Conservation (phyloP, 2,888 invertebrate species). For the Meiosimyza decipiens region DNA sequence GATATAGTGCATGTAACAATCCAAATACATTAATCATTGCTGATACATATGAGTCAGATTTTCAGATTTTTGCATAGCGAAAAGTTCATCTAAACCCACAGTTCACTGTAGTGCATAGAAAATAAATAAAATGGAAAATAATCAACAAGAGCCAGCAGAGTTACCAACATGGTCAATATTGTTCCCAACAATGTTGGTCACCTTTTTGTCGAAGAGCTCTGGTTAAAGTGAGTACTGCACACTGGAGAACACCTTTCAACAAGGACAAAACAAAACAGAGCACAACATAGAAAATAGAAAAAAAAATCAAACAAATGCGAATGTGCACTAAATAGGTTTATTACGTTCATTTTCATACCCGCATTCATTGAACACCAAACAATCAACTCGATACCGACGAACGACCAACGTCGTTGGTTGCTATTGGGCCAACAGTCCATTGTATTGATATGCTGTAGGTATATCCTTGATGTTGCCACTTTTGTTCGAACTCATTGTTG, state of each 20-base stretch:
- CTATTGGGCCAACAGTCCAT: not conserved
- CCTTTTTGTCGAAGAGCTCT: not conserved
- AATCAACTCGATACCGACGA: constrained; percentile 19
- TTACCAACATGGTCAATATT: constrained; percentile 16
- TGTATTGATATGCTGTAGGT: not conserved
- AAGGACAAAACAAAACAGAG: constrained; percentile 11
- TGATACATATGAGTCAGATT: too few relatives aligned
- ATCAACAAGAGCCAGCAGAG: not conserved
- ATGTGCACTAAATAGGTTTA: constrained; percentile 28
- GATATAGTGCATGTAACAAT: too few relatives aligned
- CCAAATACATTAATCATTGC: too few relatives aligned
- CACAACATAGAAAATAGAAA: not conserved
- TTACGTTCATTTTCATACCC: constrained; percentile 30
- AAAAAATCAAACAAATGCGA: too few relatives aligned
- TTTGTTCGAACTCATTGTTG: constrained; percentile 8
- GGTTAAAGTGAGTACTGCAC: constrained; percentile 1
- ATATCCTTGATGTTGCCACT: constrained; percentile 18
- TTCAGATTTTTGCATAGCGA: too few relatives aligned
- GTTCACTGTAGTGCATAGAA: constrained; percentile 10
- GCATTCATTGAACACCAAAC: constrained; percentile 34
- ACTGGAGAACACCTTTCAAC: constrained; percentile 31
- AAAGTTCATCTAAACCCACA: not conserved
- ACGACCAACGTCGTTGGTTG: constrained; percentile 18
- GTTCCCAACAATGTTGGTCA: constrained; percentile 30
- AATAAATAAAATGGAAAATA: constrained; percentile 1